These are phyloP conservation scores for Ranitomeya variabilis DNA, from an alignment of 2,113 vertebrate species.

Conservation along the genomic window DNA sequence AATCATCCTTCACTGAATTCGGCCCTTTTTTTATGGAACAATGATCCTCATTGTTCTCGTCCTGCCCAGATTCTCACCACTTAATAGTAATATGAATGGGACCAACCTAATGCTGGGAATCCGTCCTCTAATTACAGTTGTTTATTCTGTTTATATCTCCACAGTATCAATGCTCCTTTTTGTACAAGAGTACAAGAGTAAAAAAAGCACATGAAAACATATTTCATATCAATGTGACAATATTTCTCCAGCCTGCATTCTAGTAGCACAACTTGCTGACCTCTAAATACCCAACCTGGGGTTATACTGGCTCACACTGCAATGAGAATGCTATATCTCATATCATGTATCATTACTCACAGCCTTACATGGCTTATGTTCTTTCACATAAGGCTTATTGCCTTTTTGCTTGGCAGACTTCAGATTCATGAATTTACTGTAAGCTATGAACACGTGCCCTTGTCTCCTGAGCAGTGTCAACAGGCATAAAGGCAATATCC, in stretches of 20 bases:
- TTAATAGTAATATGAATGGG: too few relatives aligned
- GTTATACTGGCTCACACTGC: slow-evolving; percentile 34
- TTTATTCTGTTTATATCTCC: too few relatives aligned
- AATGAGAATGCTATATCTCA: slow-evolving; percentile 37
- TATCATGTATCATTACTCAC: slow-evolving; percentile 57
- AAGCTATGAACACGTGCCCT: slow-evolving; percentile 30
- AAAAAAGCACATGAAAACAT: not conserved
- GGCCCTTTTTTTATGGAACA: too few relatives aligned
- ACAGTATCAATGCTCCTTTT: not conserved
- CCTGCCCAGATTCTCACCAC: too few relatives aligned
- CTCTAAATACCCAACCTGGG: slow-evolving; percentile 48
- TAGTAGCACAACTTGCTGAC: slow-evolving; percentile 13
- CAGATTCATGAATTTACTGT: slow-evolving; percentile 25
- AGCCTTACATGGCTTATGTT: slow-evolving; percentile 56
- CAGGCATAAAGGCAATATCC: not conserved
- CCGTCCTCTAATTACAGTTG: too few relatives aligned
- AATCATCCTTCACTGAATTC: too few relatives aligned
- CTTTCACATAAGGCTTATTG: slow-evolving; percentile 52
- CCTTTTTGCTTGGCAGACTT: slow-evolving; percentile 52
- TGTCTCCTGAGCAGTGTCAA: slow-evolving; percentile 14
- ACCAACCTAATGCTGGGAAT: too few relatives aligned
- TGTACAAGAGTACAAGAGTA: not conserved
- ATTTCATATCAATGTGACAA: not conserved
- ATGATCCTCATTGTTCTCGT: too few relatives aligned
- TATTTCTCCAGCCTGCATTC: slow-evolving; percentile 8